Percentiles rank a stretch among this genome's conserved stretches.
Conservation (phyloP, 2,888 invertebrate species). For the Rotaria macrura region DNA sequence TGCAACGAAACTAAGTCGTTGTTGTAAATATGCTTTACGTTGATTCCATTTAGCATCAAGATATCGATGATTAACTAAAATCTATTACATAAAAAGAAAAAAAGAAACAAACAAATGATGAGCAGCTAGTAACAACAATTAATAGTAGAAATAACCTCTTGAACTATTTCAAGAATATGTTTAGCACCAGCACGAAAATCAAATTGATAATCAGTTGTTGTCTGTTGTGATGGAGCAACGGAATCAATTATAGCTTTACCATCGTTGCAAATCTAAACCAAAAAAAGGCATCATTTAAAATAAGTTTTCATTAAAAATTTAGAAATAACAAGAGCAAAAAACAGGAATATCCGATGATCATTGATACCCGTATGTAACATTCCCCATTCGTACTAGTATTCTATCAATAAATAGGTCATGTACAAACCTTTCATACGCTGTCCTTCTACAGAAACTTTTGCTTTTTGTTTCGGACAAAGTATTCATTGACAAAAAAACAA, state of each 20-base stretch:
- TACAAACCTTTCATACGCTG: too few species aligned
- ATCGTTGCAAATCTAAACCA: conserved; percentile 50
- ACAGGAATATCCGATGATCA: too few species aligned
- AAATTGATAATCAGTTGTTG: conserved; percentile 52
- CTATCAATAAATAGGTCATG: too few species aligned
- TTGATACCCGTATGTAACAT: too few species aligned
- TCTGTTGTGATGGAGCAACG: conserved; percentile 54
- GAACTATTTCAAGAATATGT: conserved; percentile 86
- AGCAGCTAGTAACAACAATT: background rate
- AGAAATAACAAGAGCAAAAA: too few species aligned
- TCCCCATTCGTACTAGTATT: too few species aligned
- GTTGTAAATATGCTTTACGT: conserved; percentile 84
- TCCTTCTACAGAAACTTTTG: too few species aligned
- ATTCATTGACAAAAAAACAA: too few species aligned
- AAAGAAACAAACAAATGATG: background rate
- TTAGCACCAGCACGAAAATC: conserved; percentile 90
- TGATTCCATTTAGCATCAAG: conserved; percentile 87
- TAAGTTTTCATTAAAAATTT: too few species aligned
- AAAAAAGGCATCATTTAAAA: background rate
- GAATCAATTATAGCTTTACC: conserved; percentile 52
- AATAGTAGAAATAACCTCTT: conserved; percentile 56
- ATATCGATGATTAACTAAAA: conserved; percentile 81
- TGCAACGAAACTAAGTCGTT: conserved; percentile 73
- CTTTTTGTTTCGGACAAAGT: too few species aligned
- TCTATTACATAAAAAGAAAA: conserved; percentile 47